phyloP scores from a whole-genome alignment of 2,797 vertebrate genomes.

The Centroberyx gerrardi region DNA sequence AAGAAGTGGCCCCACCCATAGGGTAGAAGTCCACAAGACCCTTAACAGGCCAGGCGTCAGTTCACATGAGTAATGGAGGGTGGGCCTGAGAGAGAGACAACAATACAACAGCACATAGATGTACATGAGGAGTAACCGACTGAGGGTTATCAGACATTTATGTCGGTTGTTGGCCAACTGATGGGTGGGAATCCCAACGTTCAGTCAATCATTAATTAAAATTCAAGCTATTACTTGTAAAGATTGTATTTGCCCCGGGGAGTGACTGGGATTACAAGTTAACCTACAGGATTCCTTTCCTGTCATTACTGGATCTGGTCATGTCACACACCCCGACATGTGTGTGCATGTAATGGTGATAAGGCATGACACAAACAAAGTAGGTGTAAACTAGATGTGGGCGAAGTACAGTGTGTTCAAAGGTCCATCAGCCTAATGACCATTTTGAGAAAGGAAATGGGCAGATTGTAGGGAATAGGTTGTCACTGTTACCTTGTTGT shows the following conservation, averaged over 20 bases:
- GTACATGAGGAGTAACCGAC: slow-evolving; percentile 9
- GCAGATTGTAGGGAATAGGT: too few species aligned
- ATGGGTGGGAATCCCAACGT: not conserved
- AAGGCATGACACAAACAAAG: slow-evolving; percentile 30
- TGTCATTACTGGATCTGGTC: slow-evolving; percentile 33
- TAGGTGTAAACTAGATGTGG: slow-evolving; percentile 34
- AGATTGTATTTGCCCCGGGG: slow-evolving; percentile 28
- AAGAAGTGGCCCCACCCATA: slow-evolving; percentile 32
- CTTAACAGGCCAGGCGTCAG: slow-evolving; percentile 30
- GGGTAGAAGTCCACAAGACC: slow-evolving; percentile 47
- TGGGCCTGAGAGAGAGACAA: not conserved
- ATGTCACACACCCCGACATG: slow-evolving; percentile 22
- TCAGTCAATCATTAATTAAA: slow-evolving; percentile 50
- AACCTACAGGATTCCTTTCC: slow-evolving; percentile 14
- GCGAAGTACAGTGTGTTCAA: slow-evolving; percentile 47
- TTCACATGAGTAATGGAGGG: slow-evolving; percentile 20
- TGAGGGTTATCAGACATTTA: slow-evolving; percentile 39
- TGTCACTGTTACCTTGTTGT: not conserved
- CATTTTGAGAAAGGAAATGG: not conserved
- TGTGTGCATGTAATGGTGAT: slow-evolving; percentile 18
- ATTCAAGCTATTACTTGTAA: not conserved
- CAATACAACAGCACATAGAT: not conserved
- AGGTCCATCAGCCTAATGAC: slow-evolving; percentile 20
- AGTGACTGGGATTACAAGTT: slow-evolving; percentile 34
- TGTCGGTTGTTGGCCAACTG: slow-evolving; percentile 26